Base-by-base conservation (phyloP, 2,888 invertebrate species). In the Caenorhabditis auriculariae region DNA sequence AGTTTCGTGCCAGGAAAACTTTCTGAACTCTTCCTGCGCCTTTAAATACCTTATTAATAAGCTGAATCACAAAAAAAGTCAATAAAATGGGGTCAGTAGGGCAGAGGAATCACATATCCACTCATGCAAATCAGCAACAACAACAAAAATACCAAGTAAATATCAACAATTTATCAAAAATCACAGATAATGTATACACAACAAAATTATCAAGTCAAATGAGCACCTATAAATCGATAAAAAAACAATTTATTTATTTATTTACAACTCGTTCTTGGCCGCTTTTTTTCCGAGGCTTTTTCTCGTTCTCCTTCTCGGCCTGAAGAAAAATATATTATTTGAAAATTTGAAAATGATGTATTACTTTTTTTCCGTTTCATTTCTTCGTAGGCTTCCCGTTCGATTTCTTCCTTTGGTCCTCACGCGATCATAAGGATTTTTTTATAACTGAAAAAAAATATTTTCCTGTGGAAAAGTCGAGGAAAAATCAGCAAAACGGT, bases 241-340 rank as follows among this genome's bases (percentile, higher is more conserved):
- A 43, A 54, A 46, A 27, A 48, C 21, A 17, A 49, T 5, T 35
- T 29, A 41, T 45, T 19, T 50, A 43, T 38, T 54, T 9, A 51
- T 17, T 41, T 29, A 58, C 9, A 63, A 39, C 28, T 63, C 63
- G 6, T 54, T 54, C 17, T 63, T 63, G 17, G 23, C 24, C 32
- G 17, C n/a, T 27, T 46, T 46, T 17, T 26, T 29, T 28, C 9
- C 54, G 47, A n/a, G 42, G 28, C 41, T 63, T 58, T n/a, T 51
- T 44, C 15, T 54, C 45, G 1, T 51, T 37, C 35, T 57, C 54
- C 21, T 35, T 59, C 45, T 45, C 28, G 26, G 39, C 5, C 39
- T 43, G n/a, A 17, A 43, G 27, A 43, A 43, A 19, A 43, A 26
- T 12, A 23, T 43, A 21, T 12, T 6, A 12, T 41, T 41, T 43